Conservation (phyloP, 2,113 vertebrate species). For the Isurus oxyrinchus region DNA sequence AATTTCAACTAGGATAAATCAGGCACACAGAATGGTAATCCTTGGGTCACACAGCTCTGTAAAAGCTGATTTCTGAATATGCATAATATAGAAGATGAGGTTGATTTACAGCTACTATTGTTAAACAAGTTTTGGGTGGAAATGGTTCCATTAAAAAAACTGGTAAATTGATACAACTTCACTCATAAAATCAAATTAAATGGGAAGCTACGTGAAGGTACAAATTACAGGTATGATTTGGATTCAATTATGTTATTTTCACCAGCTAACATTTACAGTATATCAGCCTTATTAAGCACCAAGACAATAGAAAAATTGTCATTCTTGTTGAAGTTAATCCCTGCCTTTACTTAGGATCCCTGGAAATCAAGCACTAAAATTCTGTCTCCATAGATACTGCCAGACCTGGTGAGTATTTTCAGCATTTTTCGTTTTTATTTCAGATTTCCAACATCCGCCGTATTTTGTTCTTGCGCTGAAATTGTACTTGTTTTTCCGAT, state of each 20-base stretch:
- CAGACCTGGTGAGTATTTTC: too few relatives aligned
- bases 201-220: neutral
- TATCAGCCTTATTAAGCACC: neutral
- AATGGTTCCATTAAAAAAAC: neutral
- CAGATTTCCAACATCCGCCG: too few relatives aligned
- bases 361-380: neutral
- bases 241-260: neutral
- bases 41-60: constrained; percentile 10
- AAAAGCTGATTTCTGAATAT: neutral
- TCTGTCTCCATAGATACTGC: neutral
- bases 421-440: too few relatives aligned
- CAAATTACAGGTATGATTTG: neutral
- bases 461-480: too few relatives aligned
- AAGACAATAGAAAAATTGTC: neutral
- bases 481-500: neutral
- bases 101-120: neutral
- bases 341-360: neutral
- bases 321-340: neutral
- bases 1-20: neutral
- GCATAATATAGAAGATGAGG: neutral
- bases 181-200: neutral
- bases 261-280: neutral
- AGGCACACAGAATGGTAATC: neutral
- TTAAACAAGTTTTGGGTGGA: neutral
- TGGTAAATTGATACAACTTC: neutral